Evolutionary conservation across 2,797 vertebrate genomes (phyloP).

Genomic region (Cynopterus sphinx): DNA sequence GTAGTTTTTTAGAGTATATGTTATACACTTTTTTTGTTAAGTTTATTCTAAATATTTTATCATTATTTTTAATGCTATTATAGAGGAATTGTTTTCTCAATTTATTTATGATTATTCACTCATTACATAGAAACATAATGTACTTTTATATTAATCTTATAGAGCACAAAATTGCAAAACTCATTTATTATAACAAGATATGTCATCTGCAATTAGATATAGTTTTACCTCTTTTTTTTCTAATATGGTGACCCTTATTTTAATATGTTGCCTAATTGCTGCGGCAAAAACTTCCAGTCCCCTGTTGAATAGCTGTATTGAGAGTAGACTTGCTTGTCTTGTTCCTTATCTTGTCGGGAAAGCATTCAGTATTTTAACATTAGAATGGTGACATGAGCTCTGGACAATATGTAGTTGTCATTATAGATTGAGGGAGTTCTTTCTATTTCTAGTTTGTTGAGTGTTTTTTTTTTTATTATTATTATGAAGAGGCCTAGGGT

Average conservation of each 20-base stretch:
- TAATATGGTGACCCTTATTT: background rate
- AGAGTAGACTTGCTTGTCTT: background rate
- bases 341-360: background rate
- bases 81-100: background rate
- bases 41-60: constrained; percentile 24
- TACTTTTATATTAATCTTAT: constrained; percentile 6
- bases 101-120: background rate
- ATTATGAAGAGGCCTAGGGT: background rate
- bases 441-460: background rate
- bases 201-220: background rate
- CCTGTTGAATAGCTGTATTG: background rate
- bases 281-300: background rate
- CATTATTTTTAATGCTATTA: background rate
- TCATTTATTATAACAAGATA: background rate
- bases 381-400: background rate
- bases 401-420: background rate
- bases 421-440: background rate
- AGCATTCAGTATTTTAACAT: background rate
- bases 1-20: background rate
- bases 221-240: background rate
- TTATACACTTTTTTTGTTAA: background rate
- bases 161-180: background rate
- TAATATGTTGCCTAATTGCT: background rate
- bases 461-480: background rate
- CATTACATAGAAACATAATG: background rate